Evolutionary conservation across 2,888 invertebrate species (phyloP).

Genomic region (Terebella lapidaria): DNA sequence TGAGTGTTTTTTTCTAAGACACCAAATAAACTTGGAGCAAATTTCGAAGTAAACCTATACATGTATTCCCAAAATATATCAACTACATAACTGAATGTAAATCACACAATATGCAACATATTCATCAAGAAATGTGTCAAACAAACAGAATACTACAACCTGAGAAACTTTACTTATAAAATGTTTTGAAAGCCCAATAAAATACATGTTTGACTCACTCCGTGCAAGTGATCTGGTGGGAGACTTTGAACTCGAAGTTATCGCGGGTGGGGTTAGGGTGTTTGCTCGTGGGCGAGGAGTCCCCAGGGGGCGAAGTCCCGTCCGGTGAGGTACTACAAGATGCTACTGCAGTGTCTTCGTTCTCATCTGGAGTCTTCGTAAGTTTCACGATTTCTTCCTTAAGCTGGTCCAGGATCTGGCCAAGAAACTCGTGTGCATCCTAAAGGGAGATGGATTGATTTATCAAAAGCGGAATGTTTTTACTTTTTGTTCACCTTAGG

Average conservation of each 20-base stretch:
- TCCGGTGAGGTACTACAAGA: background rate
- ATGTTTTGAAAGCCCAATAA: too few species aligned
- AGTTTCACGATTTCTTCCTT: constrained; percentile 45
- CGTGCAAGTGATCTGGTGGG: constrained; percentile 38
- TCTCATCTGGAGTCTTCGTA: constrained; percentile 16
- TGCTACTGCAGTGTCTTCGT: background rate
- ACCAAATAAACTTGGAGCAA: too few species aligned
- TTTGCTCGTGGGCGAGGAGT: background rate
- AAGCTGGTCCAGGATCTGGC: constrained; percentile 46
- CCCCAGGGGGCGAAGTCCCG: background rate
- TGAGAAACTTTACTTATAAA: too few species aligned
- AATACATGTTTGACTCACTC: constrained; percentile 29
- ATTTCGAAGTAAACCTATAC: too few species aligned
- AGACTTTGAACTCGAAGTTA: constrained; percentile 48
- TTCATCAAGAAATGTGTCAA: too few species aligned
- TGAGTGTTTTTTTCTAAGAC: too few species aligned
- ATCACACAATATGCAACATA: too few species aligned
- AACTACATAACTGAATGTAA: too few species aligned
- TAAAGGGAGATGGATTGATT: constrained; percentile 16
- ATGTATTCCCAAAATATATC: too few species aligned
- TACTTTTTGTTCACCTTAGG: too few species aligned
- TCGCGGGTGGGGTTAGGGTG: constrained; percentile 35
- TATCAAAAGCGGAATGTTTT: too few species aligned
- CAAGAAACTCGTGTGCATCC: constrained; percentile 52
- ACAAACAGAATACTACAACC: too few species aligned